These are phyloP conservation scores for Corydoras sp. DNA, from an alignment of 2,113 vertebrate species.

Conservation along the genomic window DNA sequence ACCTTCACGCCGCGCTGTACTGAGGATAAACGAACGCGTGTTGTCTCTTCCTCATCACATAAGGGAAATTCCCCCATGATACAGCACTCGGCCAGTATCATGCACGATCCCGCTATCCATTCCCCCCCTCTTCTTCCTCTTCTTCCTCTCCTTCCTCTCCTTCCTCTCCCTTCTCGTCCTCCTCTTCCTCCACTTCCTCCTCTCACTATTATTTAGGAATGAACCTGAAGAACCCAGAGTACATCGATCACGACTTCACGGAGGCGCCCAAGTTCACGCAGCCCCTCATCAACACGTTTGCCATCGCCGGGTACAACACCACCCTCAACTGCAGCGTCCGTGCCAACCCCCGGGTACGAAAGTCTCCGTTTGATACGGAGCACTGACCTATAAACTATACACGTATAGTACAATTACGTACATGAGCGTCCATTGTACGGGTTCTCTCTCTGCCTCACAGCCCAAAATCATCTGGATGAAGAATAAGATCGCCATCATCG, in stretches of 20 bases:
- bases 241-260: constrained; percentile 80
- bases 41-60: constrained; percentile 62
- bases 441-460: constrained; percentile 53
- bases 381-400: too few relatives aligned
- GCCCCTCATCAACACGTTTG: constrained; percentile 83
- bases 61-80: constrained; percentile 64
- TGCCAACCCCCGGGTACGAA: constrained; percentile 88
- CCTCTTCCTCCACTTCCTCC: constrained; percentile 52
- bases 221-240: constrained; percentile 83
- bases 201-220: constrained; percentile 62
- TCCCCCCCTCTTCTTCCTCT: constrained; percentile 52
- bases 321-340: constrained; percentile 93
- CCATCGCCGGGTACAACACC: constrained; percentile 87
- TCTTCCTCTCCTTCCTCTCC: constrained; percentile 54
- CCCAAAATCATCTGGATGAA: constrained; percentile 98
- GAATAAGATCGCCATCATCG: constrained; percentile 84
- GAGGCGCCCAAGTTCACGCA: constrained; percentile 89
- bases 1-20: neutral
- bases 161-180: constrained; percentile 54
- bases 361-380: neutral
- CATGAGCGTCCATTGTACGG: too few relatives aligned
- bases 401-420: too few relatives aligned
- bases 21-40: constrained; percentile 41
- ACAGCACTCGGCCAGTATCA: constrained; percentile 58
- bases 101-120: constrained; percentile 59